A percentile compares a stretch with the other conserved stretches of the same genome.
Conservation (phyloP, 1,140 invertebrate genomes). For the Drosophila sucinea region DNA sequence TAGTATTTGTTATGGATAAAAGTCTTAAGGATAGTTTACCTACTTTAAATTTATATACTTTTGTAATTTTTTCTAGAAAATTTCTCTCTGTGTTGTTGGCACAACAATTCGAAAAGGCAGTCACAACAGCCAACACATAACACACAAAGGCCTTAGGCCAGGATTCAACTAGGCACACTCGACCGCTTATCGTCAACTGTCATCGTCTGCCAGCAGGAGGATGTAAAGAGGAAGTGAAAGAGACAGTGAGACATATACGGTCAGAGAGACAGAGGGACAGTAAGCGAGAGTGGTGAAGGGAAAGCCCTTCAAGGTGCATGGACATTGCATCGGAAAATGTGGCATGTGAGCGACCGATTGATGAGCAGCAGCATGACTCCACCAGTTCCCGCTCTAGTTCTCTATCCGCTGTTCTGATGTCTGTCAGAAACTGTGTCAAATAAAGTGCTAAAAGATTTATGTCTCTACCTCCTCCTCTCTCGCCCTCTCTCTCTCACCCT, state of each 20-base stretch:
- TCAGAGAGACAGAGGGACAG: neutral
- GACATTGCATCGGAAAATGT: slow-evolving; percentile 49
- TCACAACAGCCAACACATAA: slow-evolving; percentile 47
- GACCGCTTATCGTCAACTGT: slow-evolving; percentile 64
- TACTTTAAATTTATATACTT: no score
- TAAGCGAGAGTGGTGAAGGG: neutral
- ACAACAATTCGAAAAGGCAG: slow-evolving; percentile 59
- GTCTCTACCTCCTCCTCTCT: slow-evolving; percentile 47
- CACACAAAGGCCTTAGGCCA: neutral
- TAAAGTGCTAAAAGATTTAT: slow-evolving; percentile 82
- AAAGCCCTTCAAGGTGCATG: slow-evolving; percentile 57
- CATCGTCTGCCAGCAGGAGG: slow-evolving; percentile 58
- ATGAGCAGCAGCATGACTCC: slow-evolving; percentile 47
- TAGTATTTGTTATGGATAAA: no score
- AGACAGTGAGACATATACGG: neutral
- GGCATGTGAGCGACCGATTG: slow-evolving; percentile 66
- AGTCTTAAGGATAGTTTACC: no score
- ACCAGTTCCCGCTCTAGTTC: slow-evolving; percentile 7
- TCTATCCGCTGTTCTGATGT: slow-evolving; percentile 15
- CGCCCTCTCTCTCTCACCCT: slow-evolving; percentile 27
- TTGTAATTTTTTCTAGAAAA: neutral
- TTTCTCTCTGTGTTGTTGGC: slow-evolving; percentile 46
- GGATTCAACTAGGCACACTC: slow-evolving; percentile 48
- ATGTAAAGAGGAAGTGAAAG: neutral
- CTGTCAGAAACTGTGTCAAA: slow-evolving; percentile 71